A percentile compares a stretch with the other conserved stretches of the same genome.
Conservation (phyloP, 2,797 vertebrate genomes). For the Gymnoscopelus microlampas region DNA sequence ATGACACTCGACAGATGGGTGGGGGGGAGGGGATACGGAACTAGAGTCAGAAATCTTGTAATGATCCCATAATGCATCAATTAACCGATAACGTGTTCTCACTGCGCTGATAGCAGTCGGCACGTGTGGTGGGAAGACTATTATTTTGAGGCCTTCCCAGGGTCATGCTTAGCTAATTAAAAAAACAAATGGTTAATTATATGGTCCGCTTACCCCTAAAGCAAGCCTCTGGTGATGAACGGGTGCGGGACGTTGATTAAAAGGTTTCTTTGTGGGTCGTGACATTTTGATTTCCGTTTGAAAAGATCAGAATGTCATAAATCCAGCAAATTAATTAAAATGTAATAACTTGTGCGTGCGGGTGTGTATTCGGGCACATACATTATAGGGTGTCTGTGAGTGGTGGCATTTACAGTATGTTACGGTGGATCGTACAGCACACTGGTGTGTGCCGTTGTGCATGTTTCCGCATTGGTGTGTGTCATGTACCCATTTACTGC, state of each 20-base stretch:
- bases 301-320: conserved; percentile 35
- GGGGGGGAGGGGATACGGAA: neutral
- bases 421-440: too few species aligned
- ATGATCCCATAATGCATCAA: conserved; percentile 49
- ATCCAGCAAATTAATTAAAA: conserved; percentile 11
- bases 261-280: conserved; percentile 19
- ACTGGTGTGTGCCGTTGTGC: too few species aligned
- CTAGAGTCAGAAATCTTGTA: conserved; percentile 29
- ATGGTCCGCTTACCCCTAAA: conserved; percentile 47
- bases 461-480: neutral
- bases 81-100: conserved; percentile 47
- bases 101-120: conserved; percentile 17
- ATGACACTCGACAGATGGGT: conserved; percentile 14
- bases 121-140: conserved; percentile 4
- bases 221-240: conserved; percentile 21
- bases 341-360: neutral
- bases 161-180: conserved; percentile 60
- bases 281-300: conserved; percentile 32
- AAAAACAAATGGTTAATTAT: conserved; percentile 61
- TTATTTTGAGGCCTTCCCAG: conserved; percentile 32
- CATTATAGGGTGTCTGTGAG: too few species aligned
- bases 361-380: neutral
- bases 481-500: neutral
- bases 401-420: too few species aligned
- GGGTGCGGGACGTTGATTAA: conserved; percentile 16